Conservation (phyloP, 2,888 invertebrate genomes). For the Tetheella fluctuosa region DNA sequence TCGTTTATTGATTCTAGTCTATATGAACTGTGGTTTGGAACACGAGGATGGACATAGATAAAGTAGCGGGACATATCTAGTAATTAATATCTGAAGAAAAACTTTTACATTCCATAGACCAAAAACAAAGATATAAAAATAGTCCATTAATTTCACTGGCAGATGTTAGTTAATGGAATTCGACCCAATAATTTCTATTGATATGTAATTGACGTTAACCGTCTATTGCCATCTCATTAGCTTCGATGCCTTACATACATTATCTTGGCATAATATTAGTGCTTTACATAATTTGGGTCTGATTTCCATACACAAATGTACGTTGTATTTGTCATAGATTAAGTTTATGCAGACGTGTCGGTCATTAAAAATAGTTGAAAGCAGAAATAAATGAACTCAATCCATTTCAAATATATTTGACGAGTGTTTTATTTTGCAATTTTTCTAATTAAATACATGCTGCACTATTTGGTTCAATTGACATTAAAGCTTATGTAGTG, state of each 20-base stretch:
- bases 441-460: no score
- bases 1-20: no score
- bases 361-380: not conserved
- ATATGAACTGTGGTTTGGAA: no score
- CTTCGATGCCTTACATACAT: conserved; percentile 32
- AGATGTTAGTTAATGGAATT: conserved; percentile 17
- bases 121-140: not conserved
- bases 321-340: not conserved
- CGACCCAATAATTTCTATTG: conserved; percentile 22
- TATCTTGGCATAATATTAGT: conserved; percentile 39
- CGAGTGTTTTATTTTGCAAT: no score
- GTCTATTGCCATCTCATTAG: conserved; percentile 27
- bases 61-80: no score
- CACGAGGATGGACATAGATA: no score
- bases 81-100: no score
- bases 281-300: conserved; percentile 27
- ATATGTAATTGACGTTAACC: conserved; percentile 22
- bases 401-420: no score
- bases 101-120: no score
- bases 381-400: no score
- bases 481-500: no score
- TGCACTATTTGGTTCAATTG: no score
- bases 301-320: conserved; percentile 18
- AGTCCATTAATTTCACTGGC: conserved; percentile 7
- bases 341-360: not conserved